Base-by-base conservation (phyloP, 2,888 invertebrate genomes). In the Eutolmus rufibarbis region DNA sequence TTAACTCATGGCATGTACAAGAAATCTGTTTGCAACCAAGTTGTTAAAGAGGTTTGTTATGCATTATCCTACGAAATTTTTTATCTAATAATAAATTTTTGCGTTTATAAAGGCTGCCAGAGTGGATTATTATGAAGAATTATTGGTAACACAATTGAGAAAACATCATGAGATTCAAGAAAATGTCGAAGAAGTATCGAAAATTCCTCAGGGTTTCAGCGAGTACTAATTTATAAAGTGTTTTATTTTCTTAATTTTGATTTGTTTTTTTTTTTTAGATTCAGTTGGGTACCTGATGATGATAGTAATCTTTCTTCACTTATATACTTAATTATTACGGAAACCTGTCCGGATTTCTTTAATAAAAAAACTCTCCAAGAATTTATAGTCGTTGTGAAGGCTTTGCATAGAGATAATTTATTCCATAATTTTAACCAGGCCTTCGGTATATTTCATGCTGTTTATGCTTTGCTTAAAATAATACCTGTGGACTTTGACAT, bases 361-460 rank as follows among this genome's bases (percentile, higher is more conserved):
- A 40, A 9, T 78, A 0, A n/a, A 9, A 14, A 78, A 12, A 78
- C 34, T 76, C 40, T 78, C 7, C 4, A 43, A 19, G 19, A 40
- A 4, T 78, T 78, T 23, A 43, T 78, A 9, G 0, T 14, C 12
- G 9, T 8, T 23, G 43, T 43, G 2, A 78, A 23, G 37, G 40
- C 23, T 40, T 14, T 78, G 46, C 43, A 78, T 40, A 86, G 88
- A 16, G 74, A 87, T 23, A 66, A 46, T 9, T 87, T 86, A 1
- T 89, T 87, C 34, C 88, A 88, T 9, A 89, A 89, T 57, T 84
- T 89, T 12, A n/a, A 46, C 9, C 87, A 88, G 7, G 57, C 81
- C 1, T 89, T 88, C 23, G 57, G 86, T 57, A 81, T 87, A n/a
- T 19, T 40, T 14, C 89, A 89, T 23, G 85, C 87, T 4, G 51